These are phyloP conservation scores for Penaeus monodon DNA, from an alignment of 2,888 invertebrate genomes.

Conservation along the genomic window DNA sequence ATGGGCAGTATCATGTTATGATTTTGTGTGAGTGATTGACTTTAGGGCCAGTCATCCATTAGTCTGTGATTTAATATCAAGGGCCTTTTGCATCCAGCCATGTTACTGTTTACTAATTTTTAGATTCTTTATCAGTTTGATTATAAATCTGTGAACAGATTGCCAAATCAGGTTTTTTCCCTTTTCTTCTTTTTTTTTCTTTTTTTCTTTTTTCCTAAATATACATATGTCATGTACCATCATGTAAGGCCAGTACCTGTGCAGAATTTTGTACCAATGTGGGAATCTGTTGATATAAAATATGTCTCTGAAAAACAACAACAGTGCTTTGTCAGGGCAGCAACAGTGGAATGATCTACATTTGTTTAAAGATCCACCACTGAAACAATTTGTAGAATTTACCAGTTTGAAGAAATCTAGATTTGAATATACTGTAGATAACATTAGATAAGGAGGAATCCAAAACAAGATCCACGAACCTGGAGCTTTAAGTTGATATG, in stretches of 20 bases:
- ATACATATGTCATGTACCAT: conserved; percentile 32
- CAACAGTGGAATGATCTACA: conserved; percentile 51
- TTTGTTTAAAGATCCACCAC: conserved; percentile 58
- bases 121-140: conserved; percentile 27
- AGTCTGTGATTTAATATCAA: conserved; percentile 54
- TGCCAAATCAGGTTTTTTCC: conserved; percentile 31
- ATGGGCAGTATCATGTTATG: no score
- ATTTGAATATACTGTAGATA: background rate
- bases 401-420: conserved; percentile 24
- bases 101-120: conserved; percentile 36
- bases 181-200: background rate
- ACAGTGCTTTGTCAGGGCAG: conserved; percentile 11
- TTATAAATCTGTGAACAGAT: conserved; percentile 28
- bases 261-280: conserved; percentile 31
- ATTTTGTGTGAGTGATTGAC: background rate
- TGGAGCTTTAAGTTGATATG: no score
- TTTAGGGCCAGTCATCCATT: conserved; percentile 46
- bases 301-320: conserved; percentile 10
- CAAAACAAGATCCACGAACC: background rate
- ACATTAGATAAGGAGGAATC: background rate
- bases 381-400: conserved; percentile 14
- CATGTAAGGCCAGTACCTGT: conserved; percentile 52
- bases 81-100: conserved; percentile 52
- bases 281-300: conserved; percentile 24
- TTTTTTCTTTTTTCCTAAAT: no score